Base-by-base conservation (phyloP, 2,888 invertebrate genomes). In the Drosophila gaucha region DNA sequence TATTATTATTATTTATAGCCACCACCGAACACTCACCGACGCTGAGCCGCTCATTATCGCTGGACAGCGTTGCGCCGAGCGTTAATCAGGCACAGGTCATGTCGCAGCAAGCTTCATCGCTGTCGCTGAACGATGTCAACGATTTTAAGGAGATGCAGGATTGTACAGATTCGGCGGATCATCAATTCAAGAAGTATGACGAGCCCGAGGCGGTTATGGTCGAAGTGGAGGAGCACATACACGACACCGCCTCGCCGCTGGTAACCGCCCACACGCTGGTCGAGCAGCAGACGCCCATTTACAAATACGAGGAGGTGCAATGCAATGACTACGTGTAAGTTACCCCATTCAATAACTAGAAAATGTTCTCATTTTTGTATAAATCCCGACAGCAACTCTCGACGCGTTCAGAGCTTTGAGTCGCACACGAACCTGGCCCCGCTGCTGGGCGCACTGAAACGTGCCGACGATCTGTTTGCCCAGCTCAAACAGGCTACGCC, bases 211-310 rank as follows among this genome's bases (percentile, higher is more conserved):
- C 96, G 0, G 93, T 96, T 1, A 93, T 96, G 62, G 96, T 96
- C 0, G 96, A 96, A 88, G 95, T 96, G 3, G 96, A 96, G 90
- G 96, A 95, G 76, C 95, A 96, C 56, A 95, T 95, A 55, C 94
- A 95, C 43, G 96, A 96, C 91, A 96, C 96, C 0, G 96, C 96
- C 0, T 95, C 95, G 6, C 95, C 95, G 0, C 91, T 96, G 55
- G 92, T 94, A 46, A 94, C 95, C 0, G 93, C 94, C 4, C 93
- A 94, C 14, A 94, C 94, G 0, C 91, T 94, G 3, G 93, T 93
- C 54, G 93, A 93, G 30, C 94, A 94, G 31, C 95, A 96, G 86
- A 95, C 94, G 36, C 96, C 96, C 0, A 93, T 96, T 1, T 96
- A 96, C 83, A 94, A 94, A 22, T 95, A 95, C 76, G 94, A 94